Evolutionary conservation across 2,888 invertebrate genomes (phyloP), one percentile per base, ranked within the genome.

Genomic region (Melanchra persicariae): DNA sequence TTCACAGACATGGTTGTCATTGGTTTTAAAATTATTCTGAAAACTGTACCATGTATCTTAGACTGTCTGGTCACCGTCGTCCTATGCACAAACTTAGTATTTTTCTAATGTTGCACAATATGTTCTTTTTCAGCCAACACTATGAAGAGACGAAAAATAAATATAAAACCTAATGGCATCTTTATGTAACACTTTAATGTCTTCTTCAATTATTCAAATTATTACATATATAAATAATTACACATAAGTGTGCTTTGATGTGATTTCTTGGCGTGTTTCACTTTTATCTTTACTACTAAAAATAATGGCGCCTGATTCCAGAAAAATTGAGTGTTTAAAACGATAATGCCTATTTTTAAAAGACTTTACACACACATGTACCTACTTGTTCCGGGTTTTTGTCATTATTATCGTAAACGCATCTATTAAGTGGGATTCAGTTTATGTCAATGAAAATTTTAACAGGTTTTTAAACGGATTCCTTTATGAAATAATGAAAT

Each of bases 301-400:
- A 65, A 49, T 52, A 58, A 17, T 22, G 40, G 40, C 57, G 64
- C 22, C 80, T 64, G 26, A 79, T 78, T 79, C 80, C 65, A 57
- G 8, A 15, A 30, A 26, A 34, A 45, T 4, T 15, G 40, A 15
- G 15, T 5, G 5, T 40, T 5, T 40, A 40, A 5, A 40, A 40
- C 6, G 6, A 6, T 30, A 30, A 30, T 30, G 30, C 30, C 30
- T 30, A n/a, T 30, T 30, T 30, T 6, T 30, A 4, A 30, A 30
- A 6, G 30, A 30, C 6, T 30, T 30, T 30, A 6, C 30, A 30
- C 30, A 30, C 30, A 30, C 30, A 30, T 30, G 30, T n/a, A n/a
- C n/a, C n/a, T 30, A 49, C 4, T 22, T 49, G 12, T 49, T 17
- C 15, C 2, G 7, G 1, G 12, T 24, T 51, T 51, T 15, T 15